Evolutionary conservation across 1,140 invertebrate genomes (phyloP), one percentile per base, ranked within the genome.

Genomic region (Proales similis): DNA sequence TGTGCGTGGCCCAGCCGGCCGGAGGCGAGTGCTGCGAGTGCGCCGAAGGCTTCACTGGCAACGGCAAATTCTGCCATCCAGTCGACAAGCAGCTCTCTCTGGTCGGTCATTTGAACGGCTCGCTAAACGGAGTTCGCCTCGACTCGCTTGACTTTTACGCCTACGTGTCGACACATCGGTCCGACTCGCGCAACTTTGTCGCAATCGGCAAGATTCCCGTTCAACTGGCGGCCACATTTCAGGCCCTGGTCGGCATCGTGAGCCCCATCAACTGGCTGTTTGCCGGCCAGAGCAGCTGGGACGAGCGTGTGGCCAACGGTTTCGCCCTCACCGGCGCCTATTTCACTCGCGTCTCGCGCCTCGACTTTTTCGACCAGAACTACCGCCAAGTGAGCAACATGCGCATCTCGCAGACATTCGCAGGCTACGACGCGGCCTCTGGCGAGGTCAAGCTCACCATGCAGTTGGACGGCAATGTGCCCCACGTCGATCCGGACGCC

Each of bases 111-210:
- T 29, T 57, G 11, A 38, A 12, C 19, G 51, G 22, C 3, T n/a
- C 24, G 19, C 9, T 57, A 7, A 57, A 57, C 27, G 45, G 45
- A 42, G 36, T 42, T 42, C 39, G 45, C 30, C 32, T 57, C 17
- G 51, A 57, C 6, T 36, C 39, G 17, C 3, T 57, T 6, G 51
- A 57, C 30, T 43, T 57, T 12, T 42, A 57, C 20, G 39, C 51
- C n/a, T 57, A 57, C 20, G 51, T 57, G 9, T 57, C 45, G 14
- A 57, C 51, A 29, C 51, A 57, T 57, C 45, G 36, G 12, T 57
- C 51, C 7, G 51, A 57, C 32, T 57, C 51, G 20, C 39, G 51
- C 39, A 57, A 57, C 17, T 57, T 57, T 57, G 1, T 57, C 2
- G 51, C 36, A 4, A 57, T 57, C 45, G 51, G 51, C 3, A 57